A percentile compares a stretch with the other conserved stretches of the same genome.
Conservation (phyloP, 1,140 invertebrate species). For the Saccostrea cuccullata region DNA sequence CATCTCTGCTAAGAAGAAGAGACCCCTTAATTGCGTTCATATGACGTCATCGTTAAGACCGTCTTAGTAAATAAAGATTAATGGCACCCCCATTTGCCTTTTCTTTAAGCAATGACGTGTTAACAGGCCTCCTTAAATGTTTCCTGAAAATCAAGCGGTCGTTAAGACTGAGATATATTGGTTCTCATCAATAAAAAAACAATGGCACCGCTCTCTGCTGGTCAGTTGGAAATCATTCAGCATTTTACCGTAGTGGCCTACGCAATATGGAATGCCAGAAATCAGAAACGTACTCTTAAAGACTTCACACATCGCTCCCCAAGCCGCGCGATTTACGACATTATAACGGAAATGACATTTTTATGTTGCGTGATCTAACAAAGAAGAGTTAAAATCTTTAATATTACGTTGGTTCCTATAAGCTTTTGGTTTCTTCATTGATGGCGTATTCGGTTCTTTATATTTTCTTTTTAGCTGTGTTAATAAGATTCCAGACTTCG, state of each 20-base stretch:
- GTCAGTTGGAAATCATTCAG: conserved; percentile 4
- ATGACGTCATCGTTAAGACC: background rate
- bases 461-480: too few relatives aligned
- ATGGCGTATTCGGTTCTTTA: too few relatives aligned
- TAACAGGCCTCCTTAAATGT: background rate
- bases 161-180: background rate
- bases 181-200: background rate
- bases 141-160: background rate
- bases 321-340: too few relatives aligned
- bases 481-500: too few relatives aligned
- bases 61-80: background rate
- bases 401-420: too few relatives aligned
- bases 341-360: too few relatives aligned
- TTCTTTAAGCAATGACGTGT: background rate
- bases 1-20: too few relatives aligned
- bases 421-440: too few relatives aligned
- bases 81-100: background rate
- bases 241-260: background rate
- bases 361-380: too few relatives aligned
- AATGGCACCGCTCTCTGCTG: background rate
- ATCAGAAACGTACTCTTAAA: background rate
- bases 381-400: too few relatives aligned
- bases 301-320: background rate
- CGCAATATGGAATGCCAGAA: background rate
- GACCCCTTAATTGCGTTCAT: background rate